Evolutionary conservation across 2,888 invertebrate species (phyloP).

Genomic region (Ectemnius lituratus): DNA sequence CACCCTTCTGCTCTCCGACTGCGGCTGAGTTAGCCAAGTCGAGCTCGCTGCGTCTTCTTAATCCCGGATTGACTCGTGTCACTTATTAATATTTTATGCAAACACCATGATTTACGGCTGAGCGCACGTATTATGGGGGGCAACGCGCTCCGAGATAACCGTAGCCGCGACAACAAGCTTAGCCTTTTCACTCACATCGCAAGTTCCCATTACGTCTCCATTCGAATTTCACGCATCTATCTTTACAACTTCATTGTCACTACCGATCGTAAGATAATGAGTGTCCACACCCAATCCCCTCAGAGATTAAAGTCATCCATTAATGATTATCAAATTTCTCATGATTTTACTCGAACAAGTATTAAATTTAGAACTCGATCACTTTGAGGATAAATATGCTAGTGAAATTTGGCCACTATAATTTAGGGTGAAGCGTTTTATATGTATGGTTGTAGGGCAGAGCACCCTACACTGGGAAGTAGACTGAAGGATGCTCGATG

Average conservation of each 20-base stretch:
- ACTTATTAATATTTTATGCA: conserved; percentile 78
- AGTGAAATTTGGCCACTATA: no score
- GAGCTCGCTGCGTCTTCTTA: conserved; percentile 57
- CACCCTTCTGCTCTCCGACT: conserved; percentile 10
- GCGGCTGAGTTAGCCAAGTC: conserved; percentile 11
- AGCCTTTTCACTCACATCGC: conserved; percentile 50
- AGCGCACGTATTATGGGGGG: conserved; percentile 59
- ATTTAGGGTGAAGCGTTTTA: no score
- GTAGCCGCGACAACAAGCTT: conserved; percentile 60
- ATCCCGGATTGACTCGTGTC: conserved; percentile 78
- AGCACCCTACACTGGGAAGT: conserved; percentile 49
- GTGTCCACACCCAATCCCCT: conserved; percentile 17
- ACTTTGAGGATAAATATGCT: no score
- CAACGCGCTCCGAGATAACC: conserved; percentile 61
- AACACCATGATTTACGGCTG: conserved; percentile 75
- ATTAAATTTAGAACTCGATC: no score
- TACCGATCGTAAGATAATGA: conserved; percentile 43
- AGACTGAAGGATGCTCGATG: conserved; percentile 71
- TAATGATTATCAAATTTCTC: no score
- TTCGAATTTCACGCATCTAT: conserved; percentile 25
- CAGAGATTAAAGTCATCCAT: not conserved
- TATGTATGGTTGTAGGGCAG: no score
- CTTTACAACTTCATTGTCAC: conserved; percentile 32
- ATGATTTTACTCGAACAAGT: no score
- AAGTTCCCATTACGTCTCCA: conserved; percentile 60